A percentile compares a stretch with the other conserved stretches of the same genome.
phyloP scores from a whole-genome alignment of 2,888 invertebrate species.

The Epirrita christyi region DNA sequence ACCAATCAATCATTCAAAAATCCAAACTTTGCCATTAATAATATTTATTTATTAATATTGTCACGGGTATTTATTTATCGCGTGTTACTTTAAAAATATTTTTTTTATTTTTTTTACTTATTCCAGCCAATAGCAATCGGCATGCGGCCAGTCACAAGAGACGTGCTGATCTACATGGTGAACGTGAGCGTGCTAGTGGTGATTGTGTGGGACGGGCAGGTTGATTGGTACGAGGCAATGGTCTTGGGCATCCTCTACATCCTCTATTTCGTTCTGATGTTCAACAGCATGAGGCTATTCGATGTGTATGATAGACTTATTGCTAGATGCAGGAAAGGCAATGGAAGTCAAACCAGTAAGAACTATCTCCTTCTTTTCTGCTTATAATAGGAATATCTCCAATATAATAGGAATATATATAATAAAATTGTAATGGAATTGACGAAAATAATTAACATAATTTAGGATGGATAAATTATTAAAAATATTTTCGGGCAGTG shows the following conservation, averaged over 20 bases:
- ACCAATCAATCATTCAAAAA: too few species aligned
- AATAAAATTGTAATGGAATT: too few species aligned
- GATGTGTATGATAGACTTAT: constrained; percentile 50
- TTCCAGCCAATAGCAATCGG: constrained; percentile 90
- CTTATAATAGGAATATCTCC: too few species aligned
- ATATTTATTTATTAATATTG: too few species aligned
- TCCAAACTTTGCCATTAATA: not conserved
- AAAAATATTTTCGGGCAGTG: not conserved
- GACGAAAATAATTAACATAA: too few species aligned
- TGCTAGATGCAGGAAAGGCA: constrained; percentile 36
- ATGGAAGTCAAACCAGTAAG: constrained; percentile 20
- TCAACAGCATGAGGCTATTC: constrained; percentile 85
- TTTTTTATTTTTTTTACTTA: constrained; percentile 45
- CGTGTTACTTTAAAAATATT: too few species aligned
- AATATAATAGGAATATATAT: too few species aligned
- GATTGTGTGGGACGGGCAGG: constrained; percentile 91
- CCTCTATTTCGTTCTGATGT: constrained; percentile 89
- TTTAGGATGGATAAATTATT: not conserved
- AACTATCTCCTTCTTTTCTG: not conserved
- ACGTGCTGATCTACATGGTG: constrained; percentile 90
- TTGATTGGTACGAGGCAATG: constrained; percentile 92
- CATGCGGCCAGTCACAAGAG: constrained; percentile 92
- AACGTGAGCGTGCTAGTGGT: constrained; percentile 88
- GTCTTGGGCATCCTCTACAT: constrained; percentile 90
- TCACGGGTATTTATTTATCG: too few species aligned